These are phyloP conservation scores for Oryzias sinensis DNA, from an alignment of 2,797 vertebrate species.

Conservation along the genomic window DNA sequence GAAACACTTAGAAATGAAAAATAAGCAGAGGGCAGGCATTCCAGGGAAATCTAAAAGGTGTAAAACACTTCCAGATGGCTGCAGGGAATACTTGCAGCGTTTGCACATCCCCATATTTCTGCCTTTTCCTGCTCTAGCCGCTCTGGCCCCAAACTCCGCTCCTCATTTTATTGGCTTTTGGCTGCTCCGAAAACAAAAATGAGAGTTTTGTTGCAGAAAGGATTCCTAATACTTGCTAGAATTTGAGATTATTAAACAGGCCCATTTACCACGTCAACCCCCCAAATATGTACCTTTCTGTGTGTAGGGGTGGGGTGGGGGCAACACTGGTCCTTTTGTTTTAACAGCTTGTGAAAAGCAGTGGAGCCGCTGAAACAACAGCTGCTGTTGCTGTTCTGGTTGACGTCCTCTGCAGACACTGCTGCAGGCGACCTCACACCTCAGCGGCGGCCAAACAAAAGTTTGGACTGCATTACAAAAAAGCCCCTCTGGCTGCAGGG, in stretches of 20 bases:
- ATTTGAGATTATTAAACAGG: slow-evolving; percentile 58
- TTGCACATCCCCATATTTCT: slow-evolving; percentile 64
- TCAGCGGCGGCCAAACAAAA: slow-evolving; percentile 37
- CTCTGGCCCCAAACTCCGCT: slow-evolving; percentile 47
- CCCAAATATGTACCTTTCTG: slow-evolving; percentile 65
- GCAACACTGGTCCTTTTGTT: slow-evolving; percentile 79
- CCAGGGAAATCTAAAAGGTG: slow-evolving; percentile 76
- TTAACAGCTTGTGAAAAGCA: slow-evolving; percentile 74
- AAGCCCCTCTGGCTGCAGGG: no score
- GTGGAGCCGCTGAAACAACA: slow-evolving; percentile 70
- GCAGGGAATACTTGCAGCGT: slow-evolving; percentile 69
- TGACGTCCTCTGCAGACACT: slow-evolving; percentile 31
- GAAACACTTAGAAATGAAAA: slow-evolving; percentile 57
- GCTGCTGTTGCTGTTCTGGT: slow-evolving; percentile 59
- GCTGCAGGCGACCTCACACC: slow-evolving; percentile 20
- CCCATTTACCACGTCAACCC: slow-evolving; percentile 23
- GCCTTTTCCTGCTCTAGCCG: slow-evolving; percentile 36
- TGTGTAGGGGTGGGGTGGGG: slow-evolving; percentile 70
- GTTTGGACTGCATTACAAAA: no score
- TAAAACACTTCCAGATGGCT: slow-evolving; percentile 83
- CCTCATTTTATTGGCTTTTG: slow-evolving; percentile 16
- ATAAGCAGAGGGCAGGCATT: slow-evolving; percentile 71
- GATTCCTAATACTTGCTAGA: slow-evolving; percentile 18
- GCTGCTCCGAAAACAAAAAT: slow-evolving; percentile 14
- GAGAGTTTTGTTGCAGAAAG: slow-evolving; percentile 4